These are phyloP conservation scores for Drosophila biarmipes DNA, from an alignment of 1,140 invertebrate species.

Conservation along the genomic window DNA sequence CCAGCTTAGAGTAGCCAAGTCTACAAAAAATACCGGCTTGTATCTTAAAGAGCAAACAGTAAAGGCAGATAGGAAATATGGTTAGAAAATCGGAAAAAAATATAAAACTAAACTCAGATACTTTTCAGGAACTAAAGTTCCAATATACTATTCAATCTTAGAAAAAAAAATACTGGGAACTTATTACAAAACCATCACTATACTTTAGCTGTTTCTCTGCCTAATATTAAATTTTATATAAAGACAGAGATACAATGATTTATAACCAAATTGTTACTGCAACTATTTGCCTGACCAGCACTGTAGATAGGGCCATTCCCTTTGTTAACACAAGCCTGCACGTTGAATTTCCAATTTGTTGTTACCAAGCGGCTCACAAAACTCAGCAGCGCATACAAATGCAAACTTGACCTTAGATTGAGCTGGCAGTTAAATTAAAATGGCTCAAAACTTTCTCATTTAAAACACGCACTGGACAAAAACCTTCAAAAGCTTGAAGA, in stretches of 20 bases:
- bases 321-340: not conserved
- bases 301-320: slow-evolving; percentile 1
- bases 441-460: slow-evolving; percentile 68
- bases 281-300: not conserved
- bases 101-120: not conserved
- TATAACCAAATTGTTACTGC: not conserved
- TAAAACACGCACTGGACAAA: slow-evolving; percentile 41
- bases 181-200: not conserved
- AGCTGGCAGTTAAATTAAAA: slow-evolving; percentile 49
- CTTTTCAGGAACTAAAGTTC: too few species aligned
- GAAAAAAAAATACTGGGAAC: too few species aligned
- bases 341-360: not conserved
- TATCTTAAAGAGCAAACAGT: slow-evolving; percentile 64
- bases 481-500: slow-evolving; percentile 54
- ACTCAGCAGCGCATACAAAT: slow-evolving; percentile 59
- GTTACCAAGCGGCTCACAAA: not conserved
- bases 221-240: too few species aligned
- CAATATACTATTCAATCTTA: not conserved
- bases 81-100: not conserved
- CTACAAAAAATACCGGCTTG: slow-evolving; percentile 21
- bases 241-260: not conserved
- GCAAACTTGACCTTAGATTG: slow-evolving; percentile 71
- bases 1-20: slow-evolving; percentile 2
- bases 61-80: slow-evolving; percentile 15
- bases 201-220: too few species aligned